Conservation (phyloP, 1,140 invertebrate genomes). For the Procambarus clarkii region DNA sequence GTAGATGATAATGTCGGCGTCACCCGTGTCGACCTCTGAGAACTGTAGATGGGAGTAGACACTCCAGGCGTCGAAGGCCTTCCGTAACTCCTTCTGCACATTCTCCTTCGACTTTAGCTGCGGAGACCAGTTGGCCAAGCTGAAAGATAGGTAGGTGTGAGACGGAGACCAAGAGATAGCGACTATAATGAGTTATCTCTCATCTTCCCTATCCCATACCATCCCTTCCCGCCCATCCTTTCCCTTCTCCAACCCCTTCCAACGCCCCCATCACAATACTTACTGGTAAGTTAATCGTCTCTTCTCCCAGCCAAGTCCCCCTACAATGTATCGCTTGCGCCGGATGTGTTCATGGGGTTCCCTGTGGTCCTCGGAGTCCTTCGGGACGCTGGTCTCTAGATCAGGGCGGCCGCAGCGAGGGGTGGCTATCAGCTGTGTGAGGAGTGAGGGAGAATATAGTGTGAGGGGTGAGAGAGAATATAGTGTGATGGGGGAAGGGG, state of each 20-base stretch:
- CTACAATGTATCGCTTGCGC: slow-evolving; percentile 86
- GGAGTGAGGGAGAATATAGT: too few species aligned
- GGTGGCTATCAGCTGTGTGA: slow-evolving; percentile 76
- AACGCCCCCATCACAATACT: neutral
- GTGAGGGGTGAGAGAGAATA: neutral
- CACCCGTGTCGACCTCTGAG: slow-evolving; percentile 74
- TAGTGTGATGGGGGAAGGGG: neutral
- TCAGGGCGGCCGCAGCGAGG: slow-evolving; percentile 84
- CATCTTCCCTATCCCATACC: too few species aligned
- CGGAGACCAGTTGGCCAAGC: slow-evolving; percentile 82
- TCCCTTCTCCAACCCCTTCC: neutral
- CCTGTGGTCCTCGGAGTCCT: slow-evolving; percentile 64
- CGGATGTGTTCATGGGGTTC: slow-evolving; percentile 76
- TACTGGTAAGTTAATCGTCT: slow-evolving; percentile 68
- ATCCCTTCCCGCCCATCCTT: too few species aligned
- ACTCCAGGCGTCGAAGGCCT: slow-evolving; percentile 81
- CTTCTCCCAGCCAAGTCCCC: slow-evolving; percentile 63
- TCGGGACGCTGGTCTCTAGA: slow-evolving; percentile 59
- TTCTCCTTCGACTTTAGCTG: slow-evolving; percentile 77
- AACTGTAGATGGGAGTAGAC: slow-evolving; percentile 81
- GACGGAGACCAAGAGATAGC: neutral
- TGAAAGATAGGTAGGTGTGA: slow-evolving; percentile 73
- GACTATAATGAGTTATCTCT: neutral
- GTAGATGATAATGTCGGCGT: slow-evolving; percentile 82
- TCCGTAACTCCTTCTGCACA: slow-evolving; percentile 78